These are phyloP conservation scores for Bathynomus jamesi DNA, from an alignment of 1,140 invertebrate species.

Conservation along the genomic window DNA sequence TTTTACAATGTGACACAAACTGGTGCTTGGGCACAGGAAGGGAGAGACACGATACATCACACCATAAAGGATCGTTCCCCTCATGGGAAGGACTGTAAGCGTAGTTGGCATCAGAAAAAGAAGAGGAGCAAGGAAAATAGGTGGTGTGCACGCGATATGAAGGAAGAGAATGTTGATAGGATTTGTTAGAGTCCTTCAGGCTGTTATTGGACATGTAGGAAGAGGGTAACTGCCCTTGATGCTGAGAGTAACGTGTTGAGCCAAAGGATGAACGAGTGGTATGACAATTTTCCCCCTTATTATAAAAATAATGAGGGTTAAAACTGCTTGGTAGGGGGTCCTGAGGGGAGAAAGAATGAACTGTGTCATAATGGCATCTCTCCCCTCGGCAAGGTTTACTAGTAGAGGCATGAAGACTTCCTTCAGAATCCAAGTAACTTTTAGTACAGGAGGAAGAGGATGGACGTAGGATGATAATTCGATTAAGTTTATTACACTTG, in stretches of 20 bases:
- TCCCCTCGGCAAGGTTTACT: no score
- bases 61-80: background rate
- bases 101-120: background rate
- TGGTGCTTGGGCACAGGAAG: background rate
- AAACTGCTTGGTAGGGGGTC: no score
- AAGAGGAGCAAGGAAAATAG: background rate
- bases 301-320: no score
- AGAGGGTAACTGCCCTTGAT: background rate
- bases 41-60: background rate
- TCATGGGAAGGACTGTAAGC: background rate
- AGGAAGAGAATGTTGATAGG: background rate
- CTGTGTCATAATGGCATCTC: background rate
- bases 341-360: background rate
- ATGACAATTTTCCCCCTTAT: slow-evolving; percentile 1
- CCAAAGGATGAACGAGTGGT: background rate
- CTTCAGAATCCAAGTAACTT: background rate
- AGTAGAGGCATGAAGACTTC: background rate
- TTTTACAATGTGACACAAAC: background rate
- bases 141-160: background rate
- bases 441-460: background rate
- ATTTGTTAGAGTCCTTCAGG: background rate
- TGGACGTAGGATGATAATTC: background rate
- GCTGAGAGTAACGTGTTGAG: background rate
- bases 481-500: background rate
- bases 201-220: background rate